Conservation (phyloP, 2,113 vertebrate species). For the Mobula birostris region DNA sequence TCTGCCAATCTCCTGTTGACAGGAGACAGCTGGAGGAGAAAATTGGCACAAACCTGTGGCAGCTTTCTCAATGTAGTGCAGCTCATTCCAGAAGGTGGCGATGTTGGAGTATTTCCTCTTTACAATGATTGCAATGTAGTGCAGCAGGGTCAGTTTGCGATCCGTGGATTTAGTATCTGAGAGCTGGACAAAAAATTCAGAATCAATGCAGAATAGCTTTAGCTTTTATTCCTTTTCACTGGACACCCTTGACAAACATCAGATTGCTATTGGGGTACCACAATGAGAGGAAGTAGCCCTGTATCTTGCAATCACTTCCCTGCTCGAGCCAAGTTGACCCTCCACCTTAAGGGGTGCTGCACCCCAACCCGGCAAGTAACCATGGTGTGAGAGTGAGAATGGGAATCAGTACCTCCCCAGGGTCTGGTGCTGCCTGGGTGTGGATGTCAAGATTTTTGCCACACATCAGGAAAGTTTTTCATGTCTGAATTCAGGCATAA, state of each 20-base stretch:
- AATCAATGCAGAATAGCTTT: not conserved
- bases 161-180: conserved; percentile 97
- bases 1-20: not conserved
- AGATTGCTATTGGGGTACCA: too few species aligned
- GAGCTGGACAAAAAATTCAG: conserved; percentile 58
- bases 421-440: not conserved
- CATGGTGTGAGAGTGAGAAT: too few species aligned
- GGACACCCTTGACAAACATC: not conserved
- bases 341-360: not conserved
- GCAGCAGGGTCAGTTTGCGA: conserved; percentile 87
- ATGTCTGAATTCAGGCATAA: not conserved
- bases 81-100: conserved; percentile 81
- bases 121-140: conserved; percentile 87
- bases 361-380: not conserved
- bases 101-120: conserved; percentile 89
- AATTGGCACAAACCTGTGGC: conserved; percentile 68
- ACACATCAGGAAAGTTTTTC: not conserved
- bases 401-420: too few species aligned
- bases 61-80: conserved; percentile 93
- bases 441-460: not conserved
- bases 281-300: not conserved
- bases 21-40: not conserved
- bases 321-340: not conserved
- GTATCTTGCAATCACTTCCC: not conserved
- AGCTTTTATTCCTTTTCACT: not conserved